phyloP scores from a whole-genome alignment of 1,140 invertebrate genomes.

The Camponotus pennsylvanicus region DNA sequence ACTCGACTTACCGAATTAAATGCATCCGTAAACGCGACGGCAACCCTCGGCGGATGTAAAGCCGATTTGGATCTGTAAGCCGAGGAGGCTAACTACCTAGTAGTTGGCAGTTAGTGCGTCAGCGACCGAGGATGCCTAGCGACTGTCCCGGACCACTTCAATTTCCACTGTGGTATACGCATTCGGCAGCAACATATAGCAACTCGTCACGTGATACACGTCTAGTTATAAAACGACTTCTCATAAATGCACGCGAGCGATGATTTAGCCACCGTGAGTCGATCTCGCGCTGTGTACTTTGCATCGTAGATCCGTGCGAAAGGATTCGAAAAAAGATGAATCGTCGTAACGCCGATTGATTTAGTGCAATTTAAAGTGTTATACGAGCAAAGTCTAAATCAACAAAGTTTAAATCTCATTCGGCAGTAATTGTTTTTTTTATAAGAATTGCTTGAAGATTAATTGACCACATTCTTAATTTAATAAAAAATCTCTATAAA shows the following conservation, averaged over 20 bases:
- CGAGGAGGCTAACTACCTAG: constrained; percentile 45
- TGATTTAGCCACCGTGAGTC: constrained; percentile 38
- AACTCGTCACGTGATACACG: constrained; percentile 71
- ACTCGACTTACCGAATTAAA: constrained; percentile 70
- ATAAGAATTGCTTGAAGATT: no score
- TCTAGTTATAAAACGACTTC: constrained; percentile 56
- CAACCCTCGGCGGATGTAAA: constrained; percentile 41
- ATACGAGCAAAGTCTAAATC: background rate
- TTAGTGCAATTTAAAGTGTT: background rate
- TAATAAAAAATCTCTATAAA: background rate
- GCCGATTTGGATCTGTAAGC: constrained; percentile 17
- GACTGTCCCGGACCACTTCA: constrained; percentile 74
- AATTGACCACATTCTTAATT: no score
- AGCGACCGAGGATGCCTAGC: constrained; percentile 72
- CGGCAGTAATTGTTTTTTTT: background rate
- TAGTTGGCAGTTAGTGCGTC: constrained; percentile 61
- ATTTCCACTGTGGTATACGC: constrained; percentile 71
- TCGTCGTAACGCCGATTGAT: background rate
- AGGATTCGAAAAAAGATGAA: background rate
- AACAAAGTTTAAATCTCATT: background rate
- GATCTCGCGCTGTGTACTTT: background rate
- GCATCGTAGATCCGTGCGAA: background rate
- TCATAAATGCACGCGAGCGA: constrained; percentile 41
- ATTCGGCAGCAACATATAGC: constrained; percentile 29
- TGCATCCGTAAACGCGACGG: constrained; percentile 65